Evolutionary conservation across 1,140 invertebrate genomes (phyloP).

Genomic region (Semibalanus balanoides): DNA sequence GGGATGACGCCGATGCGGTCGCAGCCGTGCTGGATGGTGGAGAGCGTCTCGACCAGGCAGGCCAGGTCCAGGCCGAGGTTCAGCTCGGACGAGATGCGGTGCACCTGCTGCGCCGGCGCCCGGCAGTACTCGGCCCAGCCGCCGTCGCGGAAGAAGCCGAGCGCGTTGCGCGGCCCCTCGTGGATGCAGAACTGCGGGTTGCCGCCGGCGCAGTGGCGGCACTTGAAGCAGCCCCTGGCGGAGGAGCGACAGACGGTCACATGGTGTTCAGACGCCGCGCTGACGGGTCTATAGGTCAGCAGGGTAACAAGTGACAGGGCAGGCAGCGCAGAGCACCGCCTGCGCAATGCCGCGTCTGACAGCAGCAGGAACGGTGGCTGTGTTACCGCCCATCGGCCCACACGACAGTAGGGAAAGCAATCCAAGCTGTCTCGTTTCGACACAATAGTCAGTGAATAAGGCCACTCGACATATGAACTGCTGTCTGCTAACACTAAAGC

Average conservation of each 20-base stretch:
- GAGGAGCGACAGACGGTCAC: neutral
- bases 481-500: too few species aligned
- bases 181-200: conserved; percentile 43
- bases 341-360: too few species aligned
- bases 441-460: too few species aligned
- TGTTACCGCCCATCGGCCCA: too few species aligned
- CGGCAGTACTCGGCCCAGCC: conserved; percentile 48
- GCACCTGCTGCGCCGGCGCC: conserved; percentile 43
- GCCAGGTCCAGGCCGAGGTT: conserved; percentile 26
- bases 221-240: conserved; percentile 41
- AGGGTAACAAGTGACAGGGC: too few species aligned
- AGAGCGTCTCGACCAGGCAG: conserved; percentile 46
- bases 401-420: too few species aligned
- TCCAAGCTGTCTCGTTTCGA: too few species aligned
- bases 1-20: conserved; percentile 41
- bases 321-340: too few species aligned
- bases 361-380: too few species aligned
- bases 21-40: conserved; percentile 49
- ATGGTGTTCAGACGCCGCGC: too few species aligned
- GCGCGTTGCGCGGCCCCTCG: conserved; percentile 43
- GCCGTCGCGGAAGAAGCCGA: conserved; percentile 47
- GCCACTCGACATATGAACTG: too few species aligned
- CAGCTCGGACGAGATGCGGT: conserved; percentile 30
- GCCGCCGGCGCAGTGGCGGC: conserved; percentile 40
- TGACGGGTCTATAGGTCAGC: too few species aligned